phyloP scores from a whole-genome alignment of 2,888 invertebrate genomes.

The Xanthia togata region DNA sequence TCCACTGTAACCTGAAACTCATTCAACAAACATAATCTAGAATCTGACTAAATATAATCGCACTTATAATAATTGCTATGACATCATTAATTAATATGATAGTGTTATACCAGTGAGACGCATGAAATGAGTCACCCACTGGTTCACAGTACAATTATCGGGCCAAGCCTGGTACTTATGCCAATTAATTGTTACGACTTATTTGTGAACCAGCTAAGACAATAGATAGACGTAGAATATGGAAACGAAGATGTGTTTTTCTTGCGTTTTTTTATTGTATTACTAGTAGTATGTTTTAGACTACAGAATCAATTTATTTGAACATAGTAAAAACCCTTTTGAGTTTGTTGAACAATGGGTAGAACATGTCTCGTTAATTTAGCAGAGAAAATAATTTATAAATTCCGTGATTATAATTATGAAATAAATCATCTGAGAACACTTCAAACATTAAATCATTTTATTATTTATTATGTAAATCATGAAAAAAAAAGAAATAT shows the following conservation, averaged over 20 bases:
- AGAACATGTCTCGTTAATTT: not conserved
- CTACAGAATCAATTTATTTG: not conserved
- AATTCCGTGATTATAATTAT: not conserved
- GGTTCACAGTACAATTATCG: conserved; percentile 81
- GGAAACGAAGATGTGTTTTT: conserved; percentile 30
- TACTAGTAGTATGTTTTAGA: too few relatives aligned
- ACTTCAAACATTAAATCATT: not conserved
- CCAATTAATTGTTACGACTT: conserved; percentile 86
- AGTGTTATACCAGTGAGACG: conserved; percentile 53
- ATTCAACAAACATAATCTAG: conserved; percentile 55
- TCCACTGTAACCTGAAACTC: conserved; percentile 50
- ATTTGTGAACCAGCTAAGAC: conserved; percentile 70
- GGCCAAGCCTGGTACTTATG: conserved; percentile 84
- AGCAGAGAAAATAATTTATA: not conserved
- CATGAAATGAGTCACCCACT: conserved; percentile 73
- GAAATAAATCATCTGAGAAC: not conserved
- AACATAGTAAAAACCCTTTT: not conserved
- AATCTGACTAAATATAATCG: conserved; percentile 64
- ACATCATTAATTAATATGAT: conserved; percentile 68
- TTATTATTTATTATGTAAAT: not conserved
- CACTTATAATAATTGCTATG: conserved; percentile 64
- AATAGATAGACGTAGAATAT: conserved; percentile 67
- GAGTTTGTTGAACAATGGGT: not conserved
- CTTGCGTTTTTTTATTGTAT: not conserved
- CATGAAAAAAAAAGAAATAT: not conserved